These are phyloP conservation scores for Parochlus steinenii DNA, from an alignment of 2,888 invertebrate species.

Conservation along the genomic window DNA sequence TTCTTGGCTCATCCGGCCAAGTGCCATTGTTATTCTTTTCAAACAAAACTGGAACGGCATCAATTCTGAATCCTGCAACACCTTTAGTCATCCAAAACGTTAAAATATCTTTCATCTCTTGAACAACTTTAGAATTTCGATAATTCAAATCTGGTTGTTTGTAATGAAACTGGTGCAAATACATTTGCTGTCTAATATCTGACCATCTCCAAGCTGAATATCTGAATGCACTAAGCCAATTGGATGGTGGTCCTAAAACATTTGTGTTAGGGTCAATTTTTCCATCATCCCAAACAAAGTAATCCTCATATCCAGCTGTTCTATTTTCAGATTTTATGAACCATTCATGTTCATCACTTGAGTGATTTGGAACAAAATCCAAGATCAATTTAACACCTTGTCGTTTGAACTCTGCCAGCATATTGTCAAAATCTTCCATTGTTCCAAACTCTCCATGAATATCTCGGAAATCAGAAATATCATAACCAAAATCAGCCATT, in stretches of 20 bases:
- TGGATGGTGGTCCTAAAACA: constrained; percentile 29
- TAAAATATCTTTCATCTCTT: constrained; percentile 39
- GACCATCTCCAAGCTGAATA: constrained; percentile 48
- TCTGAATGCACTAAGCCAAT: constrained; percentile 39
- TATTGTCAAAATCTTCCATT: constrained; percentile 46
- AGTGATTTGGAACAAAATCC: constrained; percentile 24
- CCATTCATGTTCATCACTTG: constrained; percentile 53
- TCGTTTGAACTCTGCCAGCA: constrained; percentile 38
- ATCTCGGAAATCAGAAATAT: constrained; percentile 58
- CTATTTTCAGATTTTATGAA: constrained; percentile 49
- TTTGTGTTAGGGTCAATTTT: constrained; percentile 22
- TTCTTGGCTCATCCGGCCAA: constrained; percentile 34
- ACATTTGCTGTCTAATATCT: constrained; percentile 37
- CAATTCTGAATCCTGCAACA: constrained; percentile 44
- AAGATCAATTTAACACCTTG: constrained; percentile 31
- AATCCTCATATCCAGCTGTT: constrained; percentile 48
- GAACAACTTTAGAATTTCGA: constrained; percentile 32
- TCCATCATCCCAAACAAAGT: constrained; percentile 51
- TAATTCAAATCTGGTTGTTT: constrained; percentile 52
- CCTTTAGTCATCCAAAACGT: constrained; percentile 47
- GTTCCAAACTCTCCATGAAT: constrained; percentile 60
- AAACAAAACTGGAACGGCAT: constrained; percentile 34
- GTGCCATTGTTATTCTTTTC: constrained; percentile 28
- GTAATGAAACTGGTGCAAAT: constrained; percentile 42
- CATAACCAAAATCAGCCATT: constrained; percentile 77